Base-by-base conservation (phyloP, 2,797 vertebrate species). In the Pangasius mekongensis region DNA sequence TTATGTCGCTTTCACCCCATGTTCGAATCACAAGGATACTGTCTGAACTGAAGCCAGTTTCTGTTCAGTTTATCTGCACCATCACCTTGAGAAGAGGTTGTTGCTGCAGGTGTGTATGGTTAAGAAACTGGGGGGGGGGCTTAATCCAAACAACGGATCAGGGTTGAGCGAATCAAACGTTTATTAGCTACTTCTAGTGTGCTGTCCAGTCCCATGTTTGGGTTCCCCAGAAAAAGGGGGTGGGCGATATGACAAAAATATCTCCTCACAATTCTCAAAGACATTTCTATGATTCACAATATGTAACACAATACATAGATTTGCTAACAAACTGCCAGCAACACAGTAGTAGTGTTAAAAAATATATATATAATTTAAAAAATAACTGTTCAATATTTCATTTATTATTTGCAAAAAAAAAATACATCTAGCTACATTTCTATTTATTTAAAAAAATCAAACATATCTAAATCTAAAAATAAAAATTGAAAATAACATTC, bases 1-100 rank as follows among this genome's bases (percentile, higher is more conserved):
- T 67, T 82, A 87, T 87, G 82, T 87, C 73, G 47, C 47, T 54
- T 77, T 87, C 64, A 80, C 49, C 81, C 87, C 80, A 62, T 86
- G 86, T 87, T 33, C 39, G 18, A 67, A 11, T 67, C 27, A 49
- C 87, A 89, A 74, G 88, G 82, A 67, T 84, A 11, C 3, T 5
- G 27, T 47, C 60, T 64, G 43, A 66, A 83, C 82, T 49, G 39
- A n/a, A 83, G 81, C 36, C 60, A 49, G 43, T 49, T 62, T 62
- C 56, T 39, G 78, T 56, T 39, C 33, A 7, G 52, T 49, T 78
- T 67, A 76, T 83, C 58, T 43, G 76, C 67, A 67, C 77, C 88
- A 85, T 89, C n/a, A 85, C 83, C 58, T 86, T 43, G 71, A 87
- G 30, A 49, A 24, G 30, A 47, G n/a, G 24, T 52, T 56, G 33